These are phyloP conservation scores for Seira musarum DNA, from an alignment of 2,888 invertebrate species.

Conservation along the genomic window DNA sequence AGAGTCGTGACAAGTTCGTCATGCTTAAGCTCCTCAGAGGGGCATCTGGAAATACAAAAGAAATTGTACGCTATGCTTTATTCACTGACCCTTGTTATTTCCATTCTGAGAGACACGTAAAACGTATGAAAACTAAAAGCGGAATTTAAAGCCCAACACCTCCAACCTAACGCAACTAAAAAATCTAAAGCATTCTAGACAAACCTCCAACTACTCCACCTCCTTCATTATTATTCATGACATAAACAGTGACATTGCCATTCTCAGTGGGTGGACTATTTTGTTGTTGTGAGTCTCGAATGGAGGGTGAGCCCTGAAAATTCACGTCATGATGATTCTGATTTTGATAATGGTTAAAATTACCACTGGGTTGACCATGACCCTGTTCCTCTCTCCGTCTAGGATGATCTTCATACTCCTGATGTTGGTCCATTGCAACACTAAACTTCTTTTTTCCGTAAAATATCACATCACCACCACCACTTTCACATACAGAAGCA, in stretches of 20 bases:
- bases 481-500: constrained; percentile 44
- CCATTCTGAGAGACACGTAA: neutral
- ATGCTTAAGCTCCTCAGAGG: constrained; percentile 68
- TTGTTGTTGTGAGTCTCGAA: constrained; percentile 13
- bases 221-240: constrained; percentile 58
- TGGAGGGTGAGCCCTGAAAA: neutral
- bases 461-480: constrained; percentile 60
- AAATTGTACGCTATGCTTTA: constrained; percentile 3
- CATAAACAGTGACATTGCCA: constrained; percentile 68
- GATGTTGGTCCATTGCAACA: constrained; percentile 53
- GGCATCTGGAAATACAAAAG: constrained; percentile 54
- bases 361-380: constrained; percentile 54
- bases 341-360: constrained; percentile 56
- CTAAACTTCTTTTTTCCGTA: constrained; percentile 67
- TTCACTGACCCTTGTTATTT: neutral
- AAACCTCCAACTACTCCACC: constrained; percentile 42
- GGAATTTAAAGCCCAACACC: neutral
- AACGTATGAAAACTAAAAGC: neutral
- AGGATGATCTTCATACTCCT: constrained; percentile 45
- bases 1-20: constrained; percentile 68
- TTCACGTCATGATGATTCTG: constrained; percentile 20
- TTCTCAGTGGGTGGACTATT: constrained; percentile 36
- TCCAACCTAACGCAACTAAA: constrained; percentile 20
- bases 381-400: constrained; percentile 33
- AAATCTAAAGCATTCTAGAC: constrained; percentile 39